Evolutionary conservation across 2,797 vertebrate genomes (phyloP), one percentile per base, ranked within the genome.

Genomic region (Thripadectes ignobilis): DNA sequence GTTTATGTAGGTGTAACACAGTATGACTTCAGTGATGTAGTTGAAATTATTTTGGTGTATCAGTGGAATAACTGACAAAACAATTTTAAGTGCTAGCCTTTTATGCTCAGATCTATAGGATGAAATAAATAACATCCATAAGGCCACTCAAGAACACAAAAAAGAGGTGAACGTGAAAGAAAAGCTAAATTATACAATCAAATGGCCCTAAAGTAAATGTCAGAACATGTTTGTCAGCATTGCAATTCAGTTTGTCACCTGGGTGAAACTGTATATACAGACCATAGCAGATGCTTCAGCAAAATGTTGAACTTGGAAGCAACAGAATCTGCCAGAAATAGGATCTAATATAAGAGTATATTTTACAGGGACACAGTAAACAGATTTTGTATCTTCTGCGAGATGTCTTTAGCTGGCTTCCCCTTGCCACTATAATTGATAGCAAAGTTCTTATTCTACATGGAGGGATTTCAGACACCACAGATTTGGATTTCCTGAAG

Each of bases 391-490:
- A 97, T 95, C 95, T 99, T 85, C 98, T 99, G 79, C 98, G 98
- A 97, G 99, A 99, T 1, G 96, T 99, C 63, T 99, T 99, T 96
- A 98, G 99, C 97, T 98, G 99, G 94, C 98, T 99, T 85, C 99
- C 99, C 4, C 90, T 99, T 2, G 99, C 98, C 9, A 99, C 99
- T 9, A 97, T 99, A 92, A 98, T 99, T 88, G 99, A 99, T 38
- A 98, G 98, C 86, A 99, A 99, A 98, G 98, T 99, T 74, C 98
- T 99, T 57, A 98, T 99, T 3, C 97, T 99, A 66, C 99, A 99
- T 5, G 99, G 99, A 58, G 99, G 99, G 7, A 99, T 99, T 96
- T 99, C 99, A 14, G 98, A 99, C 86, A 98, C 98, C 84, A 99
- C 99, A 4, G 98, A 99, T 93, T 96, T 99, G 96, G 98, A 98